These are phyloP conservation scores for Mobula hypostoma DNA, from an alignment of 2,113 vertebrate species.

Conservation along the genomic window DNA sequence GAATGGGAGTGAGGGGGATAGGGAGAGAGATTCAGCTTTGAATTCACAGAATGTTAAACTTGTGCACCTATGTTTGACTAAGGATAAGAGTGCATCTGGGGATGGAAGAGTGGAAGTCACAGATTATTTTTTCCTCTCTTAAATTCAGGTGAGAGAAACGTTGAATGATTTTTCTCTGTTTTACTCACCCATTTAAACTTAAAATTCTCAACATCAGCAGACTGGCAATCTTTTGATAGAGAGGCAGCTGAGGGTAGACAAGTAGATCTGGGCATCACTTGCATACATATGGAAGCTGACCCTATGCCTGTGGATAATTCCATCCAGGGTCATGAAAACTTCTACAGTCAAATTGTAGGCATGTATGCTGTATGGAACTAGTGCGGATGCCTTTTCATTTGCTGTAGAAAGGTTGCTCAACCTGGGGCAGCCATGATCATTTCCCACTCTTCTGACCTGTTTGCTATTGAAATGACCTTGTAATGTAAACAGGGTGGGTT, in stretches of 20 bases:
- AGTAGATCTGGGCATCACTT: neutral
- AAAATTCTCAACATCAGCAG: neutral
- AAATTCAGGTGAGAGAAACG: neutral
- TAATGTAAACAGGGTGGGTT: conserved; percentile 22
- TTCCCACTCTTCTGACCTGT: neutral
- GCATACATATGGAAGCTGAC: neutral
- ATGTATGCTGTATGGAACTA: neutral
- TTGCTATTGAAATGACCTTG: neutral
- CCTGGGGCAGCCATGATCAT: neutral
- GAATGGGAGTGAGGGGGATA: neutral
- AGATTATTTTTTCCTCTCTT: neutral
- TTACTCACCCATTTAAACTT: neutral
- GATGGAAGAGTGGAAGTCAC: neutral
- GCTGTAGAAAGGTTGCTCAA: neutral
- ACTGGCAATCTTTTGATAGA: neutral
- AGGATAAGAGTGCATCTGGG: neutral
- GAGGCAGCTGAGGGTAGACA: neutral
- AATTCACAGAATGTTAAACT: neutral
- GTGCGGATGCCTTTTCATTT: neutral
- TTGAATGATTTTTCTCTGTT: neutral
- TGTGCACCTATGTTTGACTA: neutral
- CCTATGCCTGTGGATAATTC: conserved; percentile 9
- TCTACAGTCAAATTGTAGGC: neutral
- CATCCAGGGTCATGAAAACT: neutral
- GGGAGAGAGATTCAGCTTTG: neutral